Evolutionary conservation across 1,140 invertebrate genomes (phyloP).

Genomic region (Macrosteles quadrilineatus): DNA sequence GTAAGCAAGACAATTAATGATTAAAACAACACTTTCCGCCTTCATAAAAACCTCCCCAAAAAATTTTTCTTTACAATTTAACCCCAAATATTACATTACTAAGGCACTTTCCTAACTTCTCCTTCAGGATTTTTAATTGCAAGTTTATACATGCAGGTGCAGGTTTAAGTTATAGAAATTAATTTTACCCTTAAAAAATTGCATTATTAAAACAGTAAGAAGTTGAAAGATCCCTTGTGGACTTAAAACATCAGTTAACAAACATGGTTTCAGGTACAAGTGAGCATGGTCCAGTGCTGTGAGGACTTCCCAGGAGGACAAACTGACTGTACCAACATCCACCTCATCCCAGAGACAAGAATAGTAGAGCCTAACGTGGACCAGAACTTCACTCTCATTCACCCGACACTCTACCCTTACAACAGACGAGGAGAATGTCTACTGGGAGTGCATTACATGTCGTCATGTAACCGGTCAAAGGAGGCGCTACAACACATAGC

Average conservation of each 20-base stretch:
- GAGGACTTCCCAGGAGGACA: constrained; percentile 1
- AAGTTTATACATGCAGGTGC: too few relatives aligned
- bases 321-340: not conserved
- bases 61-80: too few relatives aligned
- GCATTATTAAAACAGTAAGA: not conserved
- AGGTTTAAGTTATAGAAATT: too few relatives aligned
- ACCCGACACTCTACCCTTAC: constrained; percentile 8
- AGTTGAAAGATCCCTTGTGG: not conserved
- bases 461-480: constrained; percentile 1
- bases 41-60: too few relatives aligned
- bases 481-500: constrained; percentile 4
- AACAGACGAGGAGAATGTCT: constrained; percentile 5
- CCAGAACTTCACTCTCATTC: constrained; percentile 2
- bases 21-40: too few relatives aligned
- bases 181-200: too few relatives aligned
- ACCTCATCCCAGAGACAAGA: constrained; percentile 9
- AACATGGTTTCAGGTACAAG: not conserved
- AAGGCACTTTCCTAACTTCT: too few relatives aligned
- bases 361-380: not conserved
- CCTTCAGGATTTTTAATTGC: too few relatives aligned
- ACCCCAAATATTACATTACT: too few relatives aligned
- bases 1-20: too few relatives aligned
- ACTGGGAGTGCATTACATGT: not conserved
- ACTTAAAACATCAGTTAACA: not conserved
- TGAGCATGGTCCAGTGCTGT: constrained; percentile 9